Base-by-base conservation (phyloP, 2,113 vertebrate species). In the Pteronura brasiliensis region DNA sequence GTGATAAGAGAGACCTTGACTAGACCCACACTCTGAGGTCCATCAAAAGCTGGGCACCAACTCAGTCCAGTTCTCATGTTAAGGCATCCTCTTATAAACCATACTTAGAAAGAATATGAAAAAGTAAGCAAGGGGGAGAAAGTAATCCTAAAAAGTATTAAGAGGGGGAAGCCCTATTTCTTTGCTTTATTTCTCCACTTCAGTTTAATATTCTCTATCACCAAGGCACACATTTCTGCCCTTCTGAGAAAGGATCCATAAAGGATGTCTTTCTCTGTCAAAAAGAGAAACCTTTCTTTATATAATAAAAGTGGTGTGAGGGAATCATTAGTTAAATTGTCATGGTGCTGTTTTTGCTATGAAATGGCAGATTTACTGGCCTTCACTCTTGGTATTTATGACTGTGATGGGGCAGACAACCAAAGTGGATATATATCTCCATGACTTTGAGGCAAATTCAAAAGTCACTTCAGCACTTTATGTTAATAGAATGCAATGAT, bases 321-420 rank as follows among this genome's bases (percentile, higher is more conserved):
- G 91, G 97, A 98, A 96, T 98, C 31, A 92, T 98, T 98, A 96
- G 95, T 96, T 98, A 97, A 91, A 97, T 97, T 98, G 97, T 95
- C 92, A 93, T 95, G 93, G 96, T 96, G 92, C 36, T 98, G 94
- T 93, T 98, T 98, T 98, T 97, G 95, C 95, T 95, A 63, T 95
- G 97, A 97, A 98, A 97, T 89, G 98, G 97, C 97, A 98, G 98
- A 98, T 98, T 99, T 98, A 98, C 69, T 94, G 59, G 95, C 92
- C 65, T 98, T 98, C 90, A 39, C 87, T 36, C 0, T 1, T 90
- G 87, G 88, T 98, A 98, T 99, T 98, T 98, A 98, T 96, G 97
- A 96, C 87, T 95, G 79, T 97, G 95, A 97, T 98, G 96, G 80
- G 52, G 92, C 94, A 98, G 94, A 97, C 97, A 98, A 98, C 92